Evolutionary conservation across 2,113 vertebrate species (phyloP).

Genomic region (Etia nguti): DNA sequence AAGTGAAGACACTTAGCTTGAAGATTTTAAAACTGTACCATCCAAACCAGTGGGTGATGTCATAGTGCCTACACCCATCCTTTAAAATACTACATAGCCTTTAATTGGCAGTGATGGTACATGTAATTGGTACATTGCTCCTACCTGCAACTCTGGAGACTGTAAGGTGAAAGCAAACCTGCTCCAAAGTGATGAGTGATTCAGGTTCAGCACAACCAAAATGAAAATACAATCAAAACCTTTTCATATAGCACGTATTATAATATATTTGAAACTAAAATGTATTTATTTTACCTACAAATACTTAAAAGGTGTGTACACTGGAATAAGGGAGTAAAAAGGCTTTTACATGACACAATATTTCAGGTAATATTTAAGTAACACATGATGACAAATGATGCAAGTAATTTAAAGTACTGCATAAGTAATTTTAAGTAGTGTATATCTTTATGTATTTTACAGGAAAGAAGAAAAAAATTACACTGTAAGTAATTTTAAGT

Average conservation of each 20-base stretch:
- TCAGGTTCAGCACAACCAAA: no score
- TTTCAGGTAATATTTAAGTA: no score
- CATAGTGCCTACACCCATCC: accelerated
- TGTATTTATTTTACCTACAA: no score
- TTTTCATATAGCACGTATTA: not conserved
- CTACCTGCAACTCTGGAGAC: not conserved
- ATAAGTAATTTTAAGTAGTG: accelerated
- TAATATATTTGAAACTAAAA: no score
- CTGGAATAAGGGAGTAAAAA: no score
- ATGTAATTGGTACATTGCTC: not conserved
- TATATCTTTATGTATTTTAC: not conserved
- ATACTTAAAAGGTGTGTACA: no score
- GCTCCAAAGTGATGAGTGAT: not conserved
- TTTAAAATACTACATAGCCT: not conserved
- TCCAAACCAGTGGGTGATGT: not conserved
- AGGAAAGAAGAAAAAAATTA: not conserved
- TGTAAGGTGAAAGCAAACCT: not conserved
- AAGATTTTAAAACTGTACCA: accelerated
- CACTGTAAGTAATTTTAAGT: not conserved
- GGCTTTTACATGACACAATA: no score
- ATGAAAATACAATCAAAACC: not conserved
- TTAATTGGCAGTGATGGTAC: not conserved
- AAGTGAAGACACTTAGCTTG: not conserved
- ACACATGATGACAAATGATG: no score
- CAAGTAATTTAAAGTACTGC: not conserved